A percentile compares a stretch with the other conserved stretches of the same genome.
phyloP scores from a whole-genome alignment of 2,113 vertebrate species.

The Monarcha castaneiventris region DNA sequence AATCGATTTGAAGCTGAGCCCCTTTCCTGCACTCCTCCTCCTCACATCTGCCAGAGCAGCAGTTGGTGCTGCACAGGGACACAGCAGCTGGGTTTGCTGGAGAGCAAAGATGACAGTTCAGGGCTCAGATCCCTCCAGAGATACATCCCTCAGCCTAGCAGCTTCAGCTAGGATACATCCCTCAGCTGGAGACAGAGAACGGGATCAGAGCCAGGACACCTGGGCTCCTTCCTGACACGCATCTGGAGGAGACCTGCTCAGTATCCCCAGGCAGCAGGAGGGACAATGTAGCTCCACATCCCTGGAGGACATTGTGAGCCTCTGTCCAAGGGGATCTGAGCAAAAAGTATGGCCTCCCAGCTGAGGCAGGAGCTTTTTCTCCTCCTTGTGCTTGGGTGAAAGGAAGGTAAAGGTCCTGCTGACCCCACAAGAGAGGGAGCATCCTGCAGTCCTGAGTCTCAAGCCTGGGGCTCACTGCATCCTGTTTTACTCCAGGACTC shows the following conservation, averaged over 20 bases:
- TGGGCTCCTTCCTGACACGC: background rate
- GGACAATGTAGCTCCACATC: background rate
- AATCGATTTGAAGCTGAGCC: constrained; percentile 75
- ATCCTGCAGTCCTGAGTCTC: background rate
- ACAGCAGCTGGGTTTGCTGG: background rate
- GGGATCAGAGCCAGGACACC: accelerated
- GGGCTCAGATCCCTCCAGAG: background rate
- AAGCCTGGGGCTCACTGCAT: background rate
- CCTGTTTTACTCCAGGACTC: background rate
- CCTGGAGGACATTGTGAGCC: background rate
- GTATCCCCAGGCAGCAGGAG: background rate
- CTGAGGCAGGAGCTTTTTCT: background rate
- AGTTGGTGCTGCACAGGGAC: accelerated
- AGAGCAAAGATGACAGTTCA: background rate
- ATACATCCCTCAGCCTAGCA: background rate
- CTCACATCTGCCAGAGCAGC: background rate
- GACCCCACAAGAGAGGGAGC: background rate
- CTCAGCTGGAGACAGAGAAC: background rate
- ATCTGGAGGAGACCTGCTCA: background rate
- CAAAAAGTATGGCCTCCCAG: background rate
- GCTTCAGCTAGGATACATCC: background rate
- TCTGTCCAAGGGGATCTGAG: background rate
- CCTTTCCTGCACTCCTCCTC: background rate
- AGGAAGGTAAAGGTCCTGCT: background rate
- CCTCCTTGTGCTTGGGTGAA: background rate